Base-by-base conservation (phyloP, 2,888 invertebrate genomes). In the Osmoderma eremita region DNA sequence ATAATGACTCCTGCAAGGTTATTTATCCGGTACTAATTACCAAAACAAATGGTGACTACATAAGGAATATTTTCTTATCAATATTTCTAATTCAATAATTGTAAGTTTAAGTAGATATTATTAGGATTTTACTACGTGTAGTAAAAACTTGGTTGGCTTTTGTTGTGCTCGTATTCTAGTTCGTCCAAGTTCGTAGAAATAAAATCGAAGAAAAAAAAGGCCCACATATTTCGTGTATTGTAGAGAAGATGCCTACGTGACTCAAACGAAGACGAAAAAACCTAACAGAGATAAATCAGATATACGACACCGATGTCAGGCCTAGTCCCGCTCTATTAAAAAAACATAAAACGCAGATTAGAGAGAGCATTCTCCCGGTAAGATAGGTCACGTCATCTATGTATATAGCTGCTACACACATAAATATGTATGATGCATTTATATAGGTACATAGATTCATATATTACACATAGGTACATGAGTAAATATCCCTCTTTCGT, bases 301-400 rank as follows among this genome's bases (percentile, higher is more conserved):
- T 61, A 61, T 42, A 61, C 42, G 58, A 61, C 45, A 61, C 58
- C 45, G 17, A 45, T 45, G 58, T 61, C 58, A 61, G 42, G 58
- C 24, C 58, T 42, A 24, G 58, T 61, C 58, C 42, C 24, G 42
- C 58, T 61, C 45, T 61, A 61, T 61, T 61, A 61, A 61, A 61
- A 56, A 61, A 61, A 61, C 30, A 61, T 61, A 61, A 61, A 45
- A 45, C 58, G 17, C 24, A 61, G 58, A 61, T 61, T 61, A 61
- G 58, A 42, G 45, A 61, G 58, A 42, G 45, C 30, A 30, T 22
- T 45, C 17, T 61, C 30, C 30, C 15, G 24, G 41, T 41, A 61
- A 61, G 58, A 48, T 61, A 61, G 58, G 58, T 61, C 58, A 61
- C 58, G 58, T 61, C 30, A 30, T 30, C 30, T 30, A 8, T 30